These are phyloP conservation scores for Bugula neritina DNA, from an alignment of 2,888 invertebrate species.

Conservation along the genomic window DNA sequence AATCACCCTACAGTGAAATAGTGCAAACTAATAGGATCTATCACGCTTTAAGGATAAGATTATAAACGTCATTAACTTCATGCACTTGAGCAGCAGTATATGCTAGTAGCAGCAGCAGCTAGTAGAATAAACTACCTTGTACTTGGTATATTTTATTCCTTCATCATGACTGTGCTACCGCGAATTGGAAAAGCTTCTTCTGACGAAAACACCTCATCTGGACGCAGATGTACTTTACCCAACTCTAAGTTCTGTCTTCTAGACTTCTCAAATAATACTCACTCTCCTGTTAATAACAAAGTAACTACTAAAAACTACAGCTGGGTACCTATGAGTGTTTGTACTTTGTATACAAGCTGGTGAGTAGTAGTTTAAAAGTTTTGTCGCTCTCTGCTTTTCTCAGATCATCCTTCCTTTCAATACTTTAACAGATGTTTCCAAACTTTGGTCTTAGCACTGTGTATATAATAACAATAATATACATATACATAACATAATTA, in stretches of 20 bases:
- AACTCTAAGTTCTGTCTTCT: background rate
- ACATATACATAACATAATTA: too few species aligned
- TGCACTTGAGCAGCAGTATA: too few species aligned
- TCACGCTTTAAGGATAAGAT: background rate
- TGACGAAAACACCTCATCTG: background rate
- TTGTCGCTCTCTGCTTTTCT: too few species aligned
- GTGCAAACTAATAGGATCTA: background rate
- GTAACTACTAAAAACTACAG: background rate
- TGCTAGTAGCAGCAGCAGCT: too few species aligned
- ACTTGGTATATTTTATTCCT: too few species aligned
- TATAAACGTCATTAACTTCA: too few species aligned
- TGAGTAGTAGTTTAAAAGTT: too few species aligned
- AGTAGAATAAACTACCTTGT: too few species aligned
- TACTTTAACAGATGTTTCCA: too few species aligned
- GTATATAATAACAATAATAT: too few species aligned
- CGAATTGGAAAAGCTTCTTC: background rate
- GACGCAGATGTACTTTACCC: background rate
- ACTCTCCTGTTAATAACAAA: background rate
- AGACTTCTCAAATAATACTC: background rate
- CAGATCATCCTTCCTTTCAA: too few species aligned
- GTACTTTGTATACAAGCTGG: conserved; percentile 6
- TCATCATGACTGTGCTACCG: background rate
- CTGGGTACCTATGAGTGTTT: conserved; percentile 24
- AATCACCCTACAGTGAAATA: background rate
- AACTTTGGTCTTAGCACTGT: too few species aligned